Base-by-base conservation (phyloP, 2,888 invertebrate genomes). In the Habroteleia sp. region DNA sequence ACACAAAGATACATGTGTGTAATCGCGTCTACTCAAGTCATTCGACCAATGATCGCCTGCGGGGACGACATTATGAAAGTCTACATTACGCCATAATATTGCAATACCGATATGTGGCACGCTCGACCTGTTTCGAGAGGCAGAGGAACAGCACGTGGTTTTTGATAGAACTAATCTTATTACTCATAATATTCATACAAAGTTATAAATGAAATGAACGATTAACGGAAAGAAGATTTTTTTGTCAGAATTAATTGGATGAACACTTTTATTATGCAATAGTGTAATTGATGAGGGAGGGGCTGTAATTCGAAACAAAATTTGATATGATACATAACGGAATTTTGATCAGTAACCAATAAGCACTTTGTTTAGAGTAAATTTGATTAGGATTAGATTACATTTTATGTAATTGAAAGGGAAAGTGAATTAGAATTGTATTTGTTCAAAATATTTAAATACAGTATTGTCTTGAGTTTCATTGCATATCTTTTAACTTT, bases 51-150 rank as follows among this genome's bases (percentile, higher is more conserved):
- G 37, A 76, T 66, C 65, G 74, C 76, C 76, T 69, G 72, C 69
- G 69, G 75, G 60, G 71, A 80, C 54, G 65, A 79, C 65, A 80
- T 85, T 84, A 80, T 76, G 82, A 84, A 84, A 84, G 78, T 79
- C 69, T 31, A 63, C 50, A 60, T 85, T 84, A 65, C 83, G 79
- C 72, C 82, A 84, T 65, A 75, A 74, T 68, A 65, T 79, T 82
- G 80, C 82, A 81, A 81, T 81, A 77, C 72, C 69, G 69, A 80
- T 74, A 79, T 73, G 77, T 76, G 65, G 52, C 44, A 73, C 68
- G 68, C 63, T 60, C 50, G 77, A 78, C 79, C 66, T 65, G 62
- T 76, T 79, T 79, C 68, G 69, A 74, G 63, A 68, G 60, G 66
- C 75, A 69, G 75, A 75, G 63, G 73, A 73, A 75, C 69, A 74